Percentiles rank a stretch among this genome's conserved stretches.
Conservation (phyloP, 2,888 invertebrate species). For the Andrena praecox region DNA sequence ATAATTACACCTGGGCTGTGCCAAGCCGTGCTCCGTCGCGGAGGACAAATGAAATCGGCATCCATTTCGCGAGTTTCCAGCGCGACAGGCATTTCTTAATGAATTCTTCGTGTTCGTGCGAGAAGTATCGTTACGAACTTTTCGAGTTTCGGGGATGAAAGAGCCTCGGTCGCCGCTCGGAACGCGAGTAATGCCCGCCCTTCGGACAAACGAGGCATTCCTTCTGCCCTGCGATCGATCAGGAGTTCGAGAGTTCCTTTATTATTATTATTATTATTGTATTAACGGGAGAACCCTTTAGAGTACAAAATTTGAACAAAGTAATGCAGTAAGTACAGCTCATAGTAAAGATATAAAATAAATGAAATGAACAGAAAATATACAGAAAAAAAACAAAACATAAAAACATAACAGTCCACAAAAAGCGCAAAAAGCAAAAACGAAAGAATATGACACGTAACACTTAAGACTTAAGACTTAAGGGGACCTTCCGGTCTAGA, state of each 20-base stretch:
- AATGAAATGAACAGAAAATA: too few species aligned
- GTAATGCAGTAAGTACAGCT: too few species aligned
- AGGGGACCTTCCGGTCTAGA: too few species aligned
- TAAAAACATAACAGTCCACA: too few species aligned
- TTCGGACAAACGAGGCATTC: constrained; percentile 14
- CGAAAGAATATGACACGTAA: too few species aligned
- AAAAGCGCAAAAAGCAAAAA: too few species aligned
- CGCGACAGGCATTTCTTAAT: constrained; percentile 67
- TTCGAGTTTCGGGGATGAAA: constrained; percentile 31
- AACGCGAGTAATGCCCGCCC: constrained; percentile 28
- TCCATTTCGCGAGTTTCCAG: constrained; percentile 48
- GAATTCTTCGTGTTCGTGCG: constrained; percentile 65
- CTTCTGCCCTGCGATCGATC: constrained; percentile 27
- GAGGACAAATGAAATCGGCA: constrained; percentile 67
- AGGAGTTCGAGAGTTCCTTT: background rate
- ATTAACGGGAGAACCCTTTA: too few species aligned
- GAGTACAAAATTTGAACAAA: too few species aligned
- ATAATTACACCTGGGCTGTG: constrained; percentile 67
- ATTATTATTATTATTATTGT: too few species aligned
- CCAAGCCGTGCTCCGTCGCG: constrained; percentile 63
- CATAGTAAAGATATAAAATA: too few species aligned
- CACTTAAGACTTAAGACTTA: too few species aligned
- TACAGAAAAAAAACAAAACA: too few species aligned
- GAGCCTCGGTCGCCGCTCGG: constrained; percentile 32
- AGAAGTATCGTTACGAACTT: constrained; percentile 52